Conservation (phyloP, 2,113 vertebrate genomes). For the Oryzias curvinotus region DNA sequence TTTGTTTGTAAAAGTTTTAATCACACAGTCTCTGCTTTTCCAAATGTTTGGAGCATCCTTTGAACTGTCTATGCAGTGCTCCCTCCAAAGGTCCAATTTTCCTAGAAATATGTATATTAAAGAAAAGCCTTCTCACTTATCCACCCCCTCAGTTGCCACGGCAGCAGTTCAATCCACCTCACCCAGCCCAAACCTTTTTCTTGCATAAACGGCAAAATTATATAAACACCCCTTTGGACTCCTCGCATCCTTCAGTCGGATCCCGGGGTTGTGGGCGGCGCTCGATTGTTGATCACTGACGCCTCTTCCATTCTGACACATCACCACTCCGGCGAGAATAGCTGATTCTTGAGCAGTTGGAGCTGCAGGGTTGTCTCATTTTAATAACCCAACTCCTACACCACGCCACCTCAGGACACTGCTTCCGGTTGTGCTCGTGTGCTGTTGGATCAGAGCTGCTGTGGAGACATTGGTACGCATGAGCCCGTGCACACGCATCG, state of each 20-base stretch:
- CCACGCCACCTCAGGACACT: slow-evolving; percentile 25
- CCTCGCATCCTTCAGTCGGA: slow-evolving; percentile 31
- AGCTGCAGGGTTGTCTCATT: slow-evolving; percentile 63
- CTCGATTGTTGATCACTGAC: slow-evolving; percentile 66
- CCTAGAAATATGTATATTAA: slow-evolving; percentile 53
- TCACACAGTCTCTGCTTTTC: slow-evolving; percentile 43
- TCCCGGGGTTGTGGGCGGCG: slow-evolving; percentile 67
- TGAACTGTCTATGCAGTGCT: slow-evolving; percentile 44
- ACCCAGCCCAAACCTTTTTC: slow-evolving; percentile 35
- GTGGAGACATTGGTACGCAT: slow-evolving; percentile 18
- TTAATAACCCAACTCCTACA: slow-evolving; percentile 66
- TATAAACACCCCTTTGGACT: slow-evolving; percentile 59
- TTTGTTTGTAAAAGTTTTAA: slow-evolving; percentile 10
- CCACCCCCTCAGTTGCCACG: slow-evolving; percentile 37
- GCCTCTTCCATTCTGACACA: slow-evolving; percentile 72
- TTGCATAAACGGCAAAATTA: slow-evolving; percentile 71
- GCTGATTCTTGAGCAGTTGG: slow-evolving; percentile 60
- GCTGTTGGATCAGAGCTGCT: slow-evolving; percentile 15
- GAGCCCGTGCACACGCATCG: slow-evolving; percentile 3
- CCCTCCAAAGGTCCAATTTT: slow-evolving; percentile 44
- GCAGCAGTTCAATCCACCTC: slow-evolving; percentile 34
- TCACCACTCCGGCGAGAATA: slow-evolving; percentile 67
- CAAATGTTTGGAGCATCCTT: slow-evolving; percentile 53
- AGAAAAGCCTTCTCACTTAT: slow-evolving; percentile 27
- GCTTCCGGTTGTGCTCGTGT: slow-evolving; percentile 40